A percentile compares a stretch with the other conserved stretches of the same genome.
Conservation (phyloP, 1,140 invertebrate genomes). For the Solenopsis invicta region DNA sequence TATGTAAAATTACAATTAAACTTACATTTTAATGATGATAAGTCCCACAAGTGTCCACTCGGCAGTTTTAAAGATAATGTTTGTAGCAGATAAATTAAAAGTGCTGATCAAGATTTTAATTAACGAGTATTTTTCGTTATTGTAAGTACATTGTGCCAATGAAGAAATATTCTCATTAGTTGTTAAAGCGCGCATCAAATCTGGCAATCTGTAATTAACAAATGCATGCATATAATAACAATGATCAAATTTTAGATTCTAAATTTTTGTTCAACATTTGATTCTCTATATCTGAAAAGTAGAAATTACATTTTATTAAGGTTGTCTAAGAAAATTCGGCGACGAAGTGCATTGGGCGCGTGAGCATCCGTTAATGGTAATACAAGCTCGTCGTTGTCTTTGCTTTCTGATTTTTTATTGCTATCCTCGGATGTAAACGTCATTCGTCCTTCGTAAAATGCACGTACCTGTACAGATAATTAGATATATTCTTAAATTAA, state of each 20-base stretch:
- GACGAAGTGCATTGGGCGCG: constrained; percentile 82
- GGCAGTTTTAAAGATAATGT: constrained; percentile 85
- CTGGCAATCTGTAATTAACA: constrained; percentile 81
- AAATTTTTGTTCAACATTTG: not conserved
- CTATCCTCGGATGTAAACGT: constrained; percentile 69
- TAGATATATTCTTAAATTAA: not conserved
- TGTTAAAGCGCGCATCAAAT: constrained; percentile 81
- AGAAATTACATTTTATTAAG: constrained; percentile 82
- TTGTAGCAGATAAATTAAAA: constrained; percentile 84
- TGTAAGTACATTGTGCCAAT: constrained; percentile 69
- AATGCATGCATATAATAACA: constrained; percentile 13
- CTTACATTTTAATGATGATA: constrained; percentile 86
- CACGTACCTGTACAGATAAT: constrained; percentile 78
- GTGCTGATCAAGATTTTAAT: constrained; percentile 84
- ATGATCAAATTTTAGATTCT: not conserved
- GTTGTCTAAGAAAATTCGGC: constrained; percentile 85
- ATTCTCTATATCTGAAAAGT: constrained; percentile 11
- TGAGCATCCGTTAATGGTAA: constrained; percentile 84
- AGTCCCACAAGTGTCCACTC: constrained; percentile 86
- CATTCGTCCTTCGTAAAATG: constrained; percentile 83
- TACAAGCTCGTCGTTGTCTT: constrained; percentile 69
- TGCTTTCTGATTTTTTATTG: constrained; percentile 46
- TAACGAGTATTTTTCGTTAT: constrained; percentile 69
- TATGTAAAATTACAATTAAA: constrained; percentile 46
- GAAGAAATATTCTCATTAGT: constrained; percentile 56